Conservation (phyloP, 2,797 vertebrate genomes). For the Falco naumanni region DNA sequence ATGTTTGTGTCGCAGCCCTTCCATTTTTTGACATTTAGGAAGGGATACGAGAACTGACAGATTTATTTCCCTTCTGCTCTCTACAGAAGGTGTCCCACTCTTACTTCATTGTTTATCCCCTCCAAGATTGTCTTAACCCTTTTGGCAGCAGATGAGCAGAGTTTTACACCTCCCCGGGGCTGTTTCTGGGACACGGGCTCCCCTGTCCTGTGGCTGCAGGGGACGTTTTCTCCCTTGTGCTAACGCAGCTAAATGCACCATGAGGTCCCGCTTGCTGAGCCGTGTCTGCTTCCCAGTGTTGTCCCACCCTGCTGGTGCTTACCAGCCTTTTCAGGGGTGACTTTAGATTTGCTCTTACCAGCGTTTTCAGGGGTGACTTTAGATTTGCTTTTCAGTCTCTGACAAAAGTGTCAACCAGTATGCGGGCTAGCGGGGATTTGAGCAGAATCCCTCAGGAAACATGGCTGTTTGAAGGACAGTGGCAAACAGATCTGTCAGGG, state of each 20-base stretch:
- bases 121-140: not conserved
- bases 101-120: not conserved
- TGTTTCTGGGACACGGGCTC: not conserved
- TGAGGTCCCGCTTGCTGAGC: not conserved
- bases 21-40: not conserved
- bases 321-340: not conserved
- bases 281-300: rapidly evolving
- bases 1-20: not conserved
- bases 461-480: not conserved
- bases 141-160: not conserved
- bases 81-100: not conserved
- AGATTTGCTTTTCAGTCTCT: not conserved
- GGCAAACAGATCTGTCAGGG: not conserved
- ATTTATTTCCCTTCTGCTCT: not conserved
- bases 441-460: not conserved
- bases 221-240: not conserved
- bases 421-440: not conserved
- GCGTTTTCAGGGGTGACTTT: not conserved
- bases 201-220: not conserved
- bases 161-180: not conserved
- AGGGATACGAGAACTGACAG: not conserved
- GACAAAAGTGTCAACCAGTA: not conserved
- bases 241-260: not conserved
- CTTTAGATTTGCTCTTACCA: not conserved
- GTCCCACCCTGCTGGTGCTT: not conserved